Base-by-base conservation (phyloP, 2,113 vertebrate genomes). In the Pelvicachromis taeniatus region DNA sequence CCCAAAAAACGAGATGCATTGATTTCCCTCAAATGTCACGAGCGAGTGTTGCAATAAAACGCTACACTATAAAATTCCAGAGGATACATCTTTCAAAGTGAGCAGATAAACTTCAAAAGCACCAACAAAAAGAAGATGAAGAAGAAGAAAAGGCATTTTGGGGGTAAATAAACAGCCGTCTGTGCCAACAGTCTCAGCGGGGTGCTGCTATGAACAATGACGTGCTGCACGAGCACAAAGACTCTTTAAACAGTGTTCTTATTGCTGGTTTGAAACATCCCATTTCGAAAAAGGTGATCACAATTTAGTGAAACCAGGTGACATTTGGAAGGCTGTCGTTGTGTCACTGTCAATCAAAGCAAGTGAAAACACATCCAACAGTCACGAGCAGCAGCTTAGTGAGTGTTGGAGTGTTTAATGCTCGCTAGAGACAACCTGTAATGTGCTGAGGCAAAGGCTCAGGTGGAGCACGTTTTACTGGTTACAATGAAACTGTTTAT, bases 21-120 rank as follows among this genome's bases (percentile, higher is more conserved):
- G 88, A 94, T 94, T 91, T 87, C 52, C 73, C 70, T 86, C 13
- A 94, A 95, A 95, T 95, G 91, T 89, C 92, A 94, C 75, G 82
- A 65, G 63, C 65, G 65, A 87, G 77, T 54, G 83, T 85, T 70
- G 48, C 29, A 86, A 83, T 86, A 75, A 89, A 88, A 90, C 14
- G 38, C 17, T 75, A 79, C 65, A 61, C 59, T 42, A 8, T 80
- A 78, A 31, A 82, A 88, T 77, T 86, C 29, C n/a, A 80, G 35
- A 68, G 23, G 79, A 82, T 31, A 21, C 38, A 84, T 81, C 38
- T 68, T 61, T 89, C 61, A 88, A 23, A 35, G 31, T 79, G 40
- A 84, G 52, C 42, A 2, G 58, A 80, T 84, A 7, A 10, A 13
- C 79, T 19, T 14, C 77, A 61, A 59, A 75, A 38, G 40, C 8